These are phyloP conservation scores for Willisornis vidua DNA, from an alignment of 2,113 vertebrate genomes.

Conservation along the genomic window DNA sequence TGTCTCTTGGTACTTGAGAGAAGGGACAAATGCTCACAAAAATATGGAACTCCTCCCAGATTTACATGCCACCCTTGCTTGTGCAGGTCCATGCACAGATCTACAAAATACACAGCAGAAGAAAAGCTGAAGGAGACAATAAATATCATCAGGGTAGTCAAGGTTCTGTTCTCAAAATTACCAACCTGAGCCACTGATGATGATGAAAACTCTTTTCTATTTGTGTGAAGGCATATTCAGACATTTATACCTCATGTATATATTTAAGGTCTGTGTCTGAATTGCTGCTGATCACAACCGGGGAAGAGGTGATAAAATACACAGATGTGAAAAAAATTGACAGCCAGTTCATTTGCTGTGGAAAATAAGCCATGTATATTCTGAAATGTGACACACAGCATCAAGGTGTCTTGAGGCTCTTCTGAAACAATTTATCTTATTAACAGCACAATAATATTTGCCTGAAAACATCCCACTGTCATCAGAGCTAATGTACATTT, in stretches of 20 bases:
- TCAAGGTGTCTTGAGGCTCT: not conserved
- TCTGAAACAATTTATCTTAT: not conserved
- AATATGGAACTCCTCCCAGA: conserved; percentile 17
- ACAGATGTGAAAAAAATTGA: not conserved
- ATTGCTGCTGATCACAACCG: not conserved
- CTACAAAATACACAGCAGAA: not conserved
- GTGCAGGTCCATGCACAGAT: not conserved
- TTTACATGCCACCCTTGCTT: conserved; percentile 56
- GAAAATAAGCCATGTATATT: not conserved
- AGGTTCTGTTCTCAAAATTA: not conserved
- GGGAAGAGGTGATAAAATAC: not conserved
- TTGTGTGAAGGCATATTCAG: not conserved
- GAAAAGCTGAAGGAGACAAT: not conserved
- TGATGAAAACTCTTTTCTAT: not conserved
- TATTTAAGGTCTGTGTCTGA: not conserved
- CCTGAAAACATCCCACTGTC: not conserved
- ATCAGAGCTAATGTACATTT: not conserved
- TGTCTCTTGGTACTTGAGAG: not conserved
- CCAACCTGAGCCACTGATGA: not conserved
- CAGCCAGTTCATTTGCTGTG: not conserved
- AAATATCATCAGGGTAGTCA: not conserved
- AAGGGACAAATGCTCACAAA: not conserved
- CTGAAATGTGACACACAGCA: not conserved
- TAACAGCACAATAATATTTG: not conserved
- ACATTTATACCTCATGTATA: not conserved